These are phyloP conservation scores for Myiotriccus ornatus DNA, from an alignment of 2,797 vertebrate genomes.

Conservation along the genomic window DNA sequence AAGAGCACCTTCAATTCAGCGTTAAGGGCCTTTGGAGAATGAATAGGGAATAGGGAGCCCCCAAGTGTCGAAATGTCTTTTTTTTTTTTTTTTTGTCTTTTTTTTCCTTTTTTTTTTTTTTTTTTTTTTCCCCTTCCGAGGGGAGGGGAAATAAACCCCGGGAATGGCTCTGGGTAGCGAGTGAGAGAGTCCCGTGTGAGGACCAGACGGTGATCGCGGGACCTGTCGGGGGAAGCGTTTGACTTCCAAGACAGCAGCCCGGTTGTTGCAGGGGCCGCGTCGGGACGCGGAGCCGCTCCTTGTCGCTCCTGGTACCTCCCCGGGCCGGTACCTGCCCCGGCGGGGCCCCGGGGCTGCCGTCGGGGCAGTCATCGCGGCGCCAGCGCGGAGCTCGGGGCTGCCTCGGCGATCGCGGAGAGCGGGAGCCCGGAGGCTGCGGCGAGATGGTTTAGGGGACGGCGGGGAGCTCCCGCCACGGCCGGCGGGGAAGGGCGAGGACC, in stretches of 20 bases:
- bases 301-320: neutral
- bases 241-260: neutral
- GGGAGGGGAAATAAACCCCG: slow-evolving; percentile 28
- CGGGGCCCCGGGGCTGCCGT: neutral
- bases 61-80: neutral
- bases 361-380: neutral
- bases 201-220: slow-evolving; percentile 1
- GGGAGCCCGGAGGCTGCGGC: neutral
- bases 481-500: neutral
- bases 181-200: slow-evolving; percentile 36
- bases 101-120: neutral
- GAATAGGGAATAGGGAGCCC: slow-evolving; percentile 34
- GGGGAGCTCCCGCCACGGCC: neutral
- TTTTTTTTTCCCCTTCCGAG: accelerated
- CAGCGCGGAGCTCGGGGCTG: neutral
- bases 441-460: neutral
- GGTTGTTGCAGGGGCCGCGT: neutral
- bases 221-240: neutral
- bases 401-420: neutral
- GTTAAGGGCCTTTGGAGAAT: slow-evolving; percentile 13
- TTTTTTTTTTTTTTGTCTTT: neutral
- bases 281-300: neutral
- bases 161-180: slow-evolving; percentile 31
- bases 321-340: neutral
- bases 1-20: slow-evolving; percentile 30